Percentiles rank a stretch among this genome's conserved stretches.
These are phyloP conservation scores for Drosophila ustulata DNA, from an alignment of 2,888 invertebrate species.

Conservation along the genomic window DNA sequence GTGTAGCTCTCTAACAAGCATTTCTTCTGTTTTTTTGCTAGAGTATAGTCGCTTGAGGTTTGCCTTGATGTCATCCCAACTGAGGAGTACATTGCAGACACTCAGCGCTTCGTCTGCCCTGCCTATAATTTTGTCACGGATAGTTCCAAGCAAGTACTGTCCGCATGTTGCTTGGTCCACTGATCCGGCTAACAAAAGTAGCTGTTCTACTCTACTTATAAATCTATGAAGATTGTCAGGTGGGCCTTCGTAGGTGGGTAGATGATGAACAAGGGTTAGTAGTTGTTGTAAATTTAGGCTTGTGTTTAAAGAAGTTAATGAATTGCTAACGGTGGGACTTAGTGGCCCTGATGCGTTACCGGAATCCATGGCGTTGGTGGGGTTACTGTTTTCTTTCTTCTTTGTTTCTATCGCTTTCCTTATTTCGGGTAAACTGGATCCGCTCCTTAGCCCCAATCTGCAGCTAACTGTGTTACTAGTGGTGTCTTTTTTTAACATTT, in stretches of 20 bases:
- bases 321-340: not conserved
- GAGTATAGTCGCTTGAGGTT: constrained; percentile 12
- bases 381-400: too few species aligned
- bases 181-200: too few species aligned
- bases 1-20: constrained; percentile 11
- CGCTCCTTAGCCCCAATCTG: constrained; percentile 9
- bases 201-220: too few species aligned
- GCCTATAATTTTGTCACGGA: constrained; percentile 13
- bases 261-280: constrained; percentile 21
- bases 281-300: constrained; percentile 20
- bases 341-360: too few species aligned
- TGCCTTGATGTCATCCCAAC: constrained; percentile 9
- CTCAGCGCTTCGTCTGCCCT: constrained; percentile 19
- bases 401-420: not conserved
- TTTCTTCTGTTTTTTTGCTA: constrained; percentile 10
- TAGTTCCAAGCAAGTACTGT: constrained; percentile 14
- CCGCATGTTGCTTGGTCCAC: constrained; percentile 2
- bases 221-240: constrained; percentile 14
- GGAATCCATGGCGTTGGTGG: too few species aligned
- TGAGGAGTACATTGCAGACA: not conserved
- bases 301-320: constrained; percentile 11
- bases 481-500: not conserved
- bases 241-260: constrained; percentile 26
- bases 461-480: constrained; percentile 1
- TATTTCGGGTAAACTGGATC: not conserved